Evolutionary conservation across 2,888 invertebrate genomes (phyloP), one percentile per base, ranked within the genome.

Genomic region (Tetanocera ferruginea): DNA sequence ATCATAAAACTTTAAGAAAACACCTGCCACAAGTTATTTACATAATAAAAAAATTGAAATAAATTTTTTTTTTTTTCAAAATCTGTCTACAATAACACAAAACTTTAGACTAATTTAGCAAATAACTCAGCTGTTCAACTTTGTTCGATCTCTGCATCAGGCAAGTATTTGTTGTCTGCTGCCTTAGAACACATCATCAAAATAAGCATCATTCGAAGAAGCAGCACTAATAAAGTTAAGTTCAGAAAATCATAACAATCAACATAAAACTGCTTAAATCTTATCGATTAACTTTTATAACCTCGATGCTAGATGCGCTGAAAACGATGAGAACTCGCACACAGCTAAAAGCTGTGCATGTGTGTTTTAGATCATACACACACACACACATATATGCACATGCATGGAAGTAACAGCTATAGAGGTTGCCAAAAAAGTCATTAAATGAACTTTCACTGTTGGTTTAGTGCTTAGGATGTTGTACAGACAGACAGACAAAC

Each of bases 241-340:
- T 60, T 60, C 72, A 23, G 37, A 60, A 57, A 72, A 60, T 72
- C 60, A 37, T 71, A 72, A 72, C 57, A 60, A 60, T 72, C 57
- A 60, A 60, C 23, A 60, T 55, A 60, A 72, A 72, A 57, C 43
- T 23, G 43, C 72, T 72, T 72, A 34, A 64, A 74, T 57, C 55
- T 31, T 37, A 72, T 51, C 64, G 62, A 64, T 74, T 64, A 62
- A 51, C 72, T 74, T 74, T 74, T 74, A 74, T 74, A 43, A 64
- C 64, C 74, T 74, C 64, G 43, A 62, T 31, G 52, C 74, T 49
- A n/a, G n/a, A n/a, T n/a, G n/a, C n/a, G n/a, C n/a, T 62, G 52
- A 19, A n/a, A 57, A 37, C n/a, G 70, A 17, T n/a, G 19, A 52
- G 23, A 14, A 23, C 1, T n/a, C 34, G 34, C 11, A 0, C 11